phyloP scores from a whole-genome alignment of 2,113 vertebrate species.

The Colaptes auratus region DNA sequence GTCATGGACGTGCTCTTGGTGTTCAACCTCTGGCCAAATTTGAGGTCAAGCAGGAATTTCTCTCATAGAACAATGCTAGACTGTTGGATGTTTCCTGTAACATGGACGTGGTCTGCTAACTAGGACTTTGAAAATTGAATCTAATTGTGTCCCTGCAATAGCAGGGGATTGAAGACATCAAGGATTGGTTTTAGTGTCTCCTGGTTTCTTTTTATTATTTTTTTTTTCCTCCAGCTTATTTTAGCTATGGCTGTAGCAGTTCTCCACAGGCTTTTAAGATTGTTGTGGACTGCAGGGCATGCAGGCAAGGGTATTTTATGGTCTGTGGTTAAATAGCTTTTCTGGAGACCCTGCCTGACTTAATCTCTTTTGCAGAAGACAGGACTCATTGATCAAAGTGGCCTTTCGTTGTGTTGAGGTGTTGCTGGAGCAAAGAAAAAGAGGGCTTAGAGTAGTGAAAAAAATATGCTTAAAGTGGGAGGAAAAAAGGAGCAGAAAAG shows the following conservation, averaged over 20 bases:
- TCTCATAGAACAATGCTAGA: background rate
- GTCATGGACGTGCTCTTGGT: background rate
- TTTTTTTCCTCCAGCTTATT: background rate
- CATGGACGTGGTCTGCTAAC: background rate
- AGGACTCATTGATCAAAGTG: background rate
- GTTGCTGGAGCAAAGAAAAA: background rate
- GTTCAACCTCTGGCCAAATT: background rate
- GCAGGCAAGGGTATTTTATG: background rate
- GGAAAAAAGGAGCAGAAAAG: background rate
- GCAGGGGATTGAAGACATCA: background rate
- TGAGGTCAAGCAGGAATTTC: background rate
- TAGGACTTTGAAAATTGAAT: background rate
- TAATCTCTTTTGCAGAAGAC: background rate
- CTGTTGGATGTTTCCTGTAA: conserved; percentile 1
- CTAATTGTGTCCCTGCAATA: background rate
- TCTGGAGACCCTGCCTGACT: background rate
- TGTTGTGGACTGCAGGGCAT: background rate
- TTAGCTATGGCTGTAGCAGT: background rate
- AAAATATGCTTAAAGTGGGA: background rate
- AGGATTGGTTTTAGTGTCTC: background rate
- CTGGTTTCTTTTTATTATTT: background rate
- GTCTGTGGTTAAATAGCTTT: background rate
- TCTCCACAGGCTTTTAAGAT: background rate
- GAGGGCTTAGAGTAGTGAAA: background rate
- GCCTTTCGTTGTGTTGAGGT: background rate